These are phyloP conservation scores for Microvelia longipes DNA, from an alignment of 1,140 invertebrate genomes.

Conservation along the genomic window DNA sequence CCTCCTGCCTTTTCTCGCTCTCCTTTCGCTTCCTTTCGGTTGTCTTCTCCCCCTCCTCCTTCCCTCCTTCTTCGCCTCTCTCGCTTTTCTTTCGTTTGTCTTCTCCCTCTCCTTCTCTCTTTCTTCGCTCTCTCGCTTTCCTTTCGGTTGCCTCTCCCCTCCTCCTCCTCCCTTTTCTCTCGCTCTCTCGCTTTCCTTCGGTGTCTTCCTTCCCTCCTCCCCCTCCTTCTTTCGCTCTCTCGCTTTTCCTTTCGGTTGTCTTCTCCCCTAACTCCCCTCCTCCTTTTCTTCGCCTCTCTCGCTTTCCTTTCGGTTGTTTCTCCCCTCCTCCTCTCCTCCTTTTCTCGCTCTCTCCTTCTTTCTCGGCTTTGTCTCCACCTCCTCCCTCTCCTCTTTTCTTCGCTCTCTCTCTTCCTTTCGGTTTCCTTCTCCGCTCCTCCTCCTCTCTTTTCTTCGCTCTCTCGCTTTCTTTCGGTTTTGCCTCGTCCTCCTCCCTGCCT, in stretches of 20 bases:
- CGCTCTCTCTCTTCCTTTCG: neutral
- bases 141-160: neutral
- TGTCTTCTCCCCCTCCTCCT: neutral
- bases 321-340: neutral
- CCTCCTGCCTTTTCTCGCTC: neutral
- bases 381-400: neutral
- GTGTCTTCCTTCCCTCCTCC: neutral
- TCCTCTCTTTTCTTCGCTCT: neutral
- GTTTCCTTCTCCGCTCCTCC: neutral
- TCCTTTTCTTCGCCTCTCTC: neutral
- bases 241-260: neutral
- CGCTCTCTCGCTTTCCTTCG: neutral
- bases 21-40: neutral
- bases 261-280: neutral
- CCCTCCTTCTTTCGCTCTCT: neutral
- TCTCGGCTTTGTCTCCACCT: neutral
- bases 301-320: neutral
- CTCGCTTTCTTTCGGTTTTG: neutral
- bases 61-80: neutral
- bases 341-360: neutral
- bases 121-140: neutral
- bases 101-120: neutral
- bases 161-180: neutral
- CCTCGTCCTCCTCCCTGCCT: neutral
- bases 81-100: neutral